Evolutionary conservation across 2,113 vertebrate genomes (phyloP), one percentile per base, ranked within the genome.

Genomic region (Phoxinus phoxinus): DNA sequence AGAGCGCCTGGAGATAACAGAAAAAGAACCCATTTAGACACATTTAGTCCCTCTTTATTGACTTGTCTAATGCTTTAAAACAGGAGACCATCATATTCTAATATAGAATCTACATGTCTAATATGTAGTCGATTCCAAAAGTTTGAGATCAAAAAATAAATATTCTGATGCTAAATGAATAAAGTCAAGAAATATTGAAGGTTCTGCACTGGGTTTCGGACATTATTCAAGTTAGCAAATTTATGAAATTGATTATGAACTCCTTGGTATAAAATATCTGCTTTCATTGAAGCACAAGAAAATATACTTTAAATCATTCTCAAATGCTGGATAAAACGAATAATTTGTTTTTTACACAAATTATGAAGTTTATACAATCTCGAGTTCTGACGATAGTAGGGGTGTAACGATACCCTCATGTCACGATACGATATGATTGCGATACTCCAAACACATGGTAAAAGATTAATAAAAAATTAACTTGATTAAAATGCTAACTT

Each of bases 1-100:
- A 99, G 95, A 88, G 96, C 96, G 92, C 98, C 98, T 99, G 84
- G 17, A 84, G 46, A 8, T 1, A 15, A 48, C 30, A 80, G 23
- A 84, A 51, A 32, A 63, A 25, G 1, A 30, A 19, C 35, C 12
- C 41, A 41, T 13, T 37, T 78, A 56, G 2, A 56, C 35, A 41
- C 21, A 41, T 71, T 35, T 19, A 69, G 19, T 69, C 7, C 2
- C 67, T 37, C 35, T 69, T 69, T 69, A 8, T 21, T 69, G 67
- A 69, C 32, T 69, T 37, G 35, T 69, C 17, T 69, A 23, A 44
- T 44, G 9, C 6, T 72, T 44, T 72, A 10, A 72, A 44, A 44
- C 35, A 72, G 21, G 41, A 0, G 11, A 73, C 37, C 12, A 25
- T n/a, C 5, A n/a, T 73, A n/a, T 46, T 72, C 30, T 69, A 35